phyloP scores from a whole-genome alignment of 2,888 invertebrate species.

The Synergus gifuensis region DNA sequence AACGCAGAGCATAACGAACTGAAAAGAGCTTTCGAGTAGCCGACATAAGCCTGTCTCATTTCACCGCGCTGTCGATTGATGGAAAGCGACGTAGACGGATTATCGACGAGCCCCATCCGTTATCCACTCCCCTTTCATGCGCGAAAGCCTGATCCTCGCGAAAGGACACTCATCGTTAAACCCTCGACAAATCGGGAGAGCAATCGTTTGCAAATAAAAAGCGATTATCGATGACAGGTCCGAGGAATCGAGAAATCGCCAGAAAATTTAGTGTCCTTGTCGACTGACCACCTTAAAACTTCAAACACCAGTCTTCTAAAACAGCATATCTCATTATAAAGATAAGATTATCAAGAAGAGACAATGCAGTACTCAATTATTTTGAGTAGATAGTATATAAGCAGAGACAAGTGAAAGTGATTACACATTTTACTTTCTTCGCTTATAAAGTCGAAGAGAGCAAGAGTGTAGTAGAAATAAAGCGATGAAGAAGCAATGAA shows the following conservation, averaged over 20 bases:
- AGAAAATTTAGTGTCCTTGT: background rate
- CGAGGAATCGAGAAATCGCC: background rate
- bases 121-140: slow-evolving; percentile 13
- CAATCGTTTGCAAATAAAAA: slow-evolving; percentile 1
- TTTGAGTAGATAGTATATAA: background rate
- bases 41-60: background rate
- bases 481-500: slow-evolving; percentile 16
- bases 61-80: background rate
- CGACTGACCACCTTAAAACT: background rate
- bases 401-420: background rate
- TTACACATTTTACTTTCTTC: background rate
- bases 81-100: slow-evolving; percentile 15
- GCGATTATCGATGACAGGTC: background rate
- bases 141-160: background rate
- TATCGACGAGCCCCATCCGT: slow-evolving; percentile 8
- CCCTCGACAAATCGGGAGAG: slow-evolving; percentile 23
- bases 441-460: background rate
- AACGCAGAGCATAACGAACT: background rate
- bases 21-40: background rate
- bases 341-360: background rate
- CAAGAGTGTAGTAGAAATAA: slow-evolving; percentile 6
- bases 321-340: background rate
- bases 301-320: background rate
- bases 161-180: slow-evolving; percentile 22
- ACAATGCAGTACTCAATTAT: background rate